phyloP scores from a whole-genome alignment of 2,797 vertebrate genomes.

The Acrossocheilus fasciatus region DNA sequence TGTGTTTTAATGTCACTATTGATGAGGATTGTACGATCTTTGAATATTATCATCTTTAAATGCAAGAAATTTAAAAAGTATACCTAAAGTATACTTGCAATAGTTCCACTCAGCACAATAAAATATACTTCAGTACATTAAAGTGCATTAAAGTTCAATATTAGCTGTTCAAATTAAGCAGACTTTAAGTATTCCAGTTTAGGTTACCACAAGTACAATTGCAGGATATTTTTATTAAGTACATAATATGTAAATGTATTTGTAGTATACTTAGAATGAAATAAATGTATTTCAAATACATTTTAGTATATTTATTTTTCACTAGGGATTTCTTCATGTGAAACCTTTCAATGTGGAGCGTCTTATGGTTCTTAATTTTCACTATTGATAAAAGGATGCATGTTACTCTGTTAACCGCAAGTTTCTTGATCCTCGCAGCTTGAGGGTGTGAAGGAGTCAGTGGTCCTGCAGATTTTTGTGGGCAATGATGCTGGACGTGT shows the following conservation, averaged over 20 bases:
- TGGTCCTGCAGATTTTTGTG: conserved; percentile 95
- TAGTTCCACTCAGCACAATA: background rate
- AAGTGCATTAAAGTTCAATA: background rate
- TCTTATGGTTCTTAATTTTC: background rate
- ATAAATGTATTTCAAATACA: background rate
- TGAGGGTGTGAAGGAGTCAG: conserved; percentile 93
- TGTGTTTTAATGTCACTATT: too few relatives aligned
- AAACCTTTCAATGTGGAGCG: background rate
- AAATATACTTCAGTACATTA: background rate
- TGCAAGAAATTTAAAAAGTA: background rate
- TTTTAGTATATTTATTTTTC: background rate
- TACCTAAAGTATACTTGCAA: too few relatives aligned
- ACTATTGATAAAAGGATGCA: conserved; percentile 19
- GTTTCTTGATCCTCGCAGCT: conserved; percentile 76
- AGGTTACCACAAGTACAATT: background rate
- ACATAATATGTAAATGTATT: background rate
- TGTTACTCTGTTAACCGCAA: conserved; percentile 21
- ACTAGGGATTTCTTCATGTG: background rate
- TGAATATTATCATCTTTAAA: too few relatives aligned
- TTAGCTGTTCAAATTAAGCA: too few relatives aligned
- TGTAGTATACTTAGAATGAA: background rate
- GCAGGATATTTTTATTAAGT: background rate
- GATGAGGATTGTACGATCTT: too few relatives aligned
- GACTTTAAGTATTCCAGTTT: background rate
- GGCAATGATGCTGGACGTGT: conserved; percentile 95